Percentiles rank a stretch among this genome's conserved stretches.
These are phyloP conservation scores for Pitangus sulphuratus DNA, from an alignment of 2,797 vertebrate genomes.

Conservation along the genomic window DNA sequence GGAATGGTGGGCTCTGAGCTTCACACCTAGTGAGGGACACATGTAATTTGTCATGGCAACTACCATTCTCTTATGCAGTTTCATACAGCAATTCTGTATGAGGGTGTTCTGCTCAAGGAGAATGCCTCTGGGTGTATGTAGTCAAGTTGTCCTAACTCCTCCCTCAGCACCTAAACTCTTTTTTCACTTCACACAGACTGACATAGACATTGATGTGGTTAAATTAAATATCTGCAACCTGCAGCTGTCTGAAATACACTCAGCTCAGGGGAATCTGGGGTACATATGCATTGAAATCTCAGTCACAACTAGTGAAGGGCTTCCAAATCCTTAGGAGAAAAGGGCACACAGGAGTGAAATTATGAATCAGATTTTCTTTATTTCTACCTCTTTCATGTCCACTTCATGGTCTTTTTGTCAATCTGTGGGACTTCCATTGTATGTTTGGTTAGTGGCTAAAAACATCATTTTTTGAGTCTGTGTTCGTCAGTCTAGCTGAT, in stretches of 20 bases:
- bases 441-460: not conserved
- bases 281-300: not conserved
- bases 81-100: not conserved
- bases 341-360: not conserved
- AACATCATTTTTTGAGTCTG: not conserved
- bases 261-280: not conserved
- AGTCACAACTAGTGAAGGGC: not conserved
- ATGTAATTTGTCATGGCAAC: not conserved
- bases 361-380: not conserved
- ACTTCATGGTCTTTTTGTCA: not conserved
- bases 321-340: not conserved
- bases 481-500: not conserved
- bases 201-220: not conserved
- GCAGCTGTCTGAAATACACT: not conserved
- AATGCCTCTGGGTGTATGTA: not conserved
- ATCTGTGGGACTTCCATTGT: not conserved
- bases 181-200: not conserved
- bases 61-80: accelerated
- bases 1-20: not conserved
- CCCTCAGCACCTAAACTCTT: not conserved
- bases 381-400: not conserved
- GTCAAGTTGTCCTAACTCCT: not conserved
- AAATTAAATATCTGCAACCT: not conserved
- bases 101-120: not conserved
- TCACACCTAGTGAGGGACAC: not conserved